Evolutionary conservation across 2,113 vertebrate genomes (phyloP).

Genomic region (Sphaerodactylus townsendi): DNA sequence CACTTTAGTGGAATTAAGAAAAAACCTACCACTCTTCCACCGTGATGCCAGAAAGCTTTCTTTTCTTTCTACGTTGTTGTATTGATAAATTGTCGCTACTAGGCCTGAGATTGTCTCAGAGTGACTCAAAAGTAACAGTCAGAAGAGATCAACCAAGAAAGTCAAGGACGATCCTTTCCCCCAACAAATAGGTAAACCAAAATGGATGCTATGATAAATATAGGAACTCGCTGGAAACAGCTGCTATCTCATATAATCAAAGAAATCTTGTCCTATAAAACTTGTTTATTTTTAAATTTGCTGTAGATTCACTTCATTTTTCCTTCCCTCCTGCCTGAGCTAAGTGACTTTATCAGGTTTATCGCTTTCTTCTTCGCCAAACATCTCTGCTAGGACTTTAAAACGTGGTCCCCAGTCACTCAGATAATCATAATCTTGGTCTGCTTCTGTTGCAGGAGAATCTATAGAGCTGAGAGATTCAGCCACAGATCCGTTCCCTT

Average conservation of each 20-base stretch:
- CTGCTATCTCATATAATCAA: conserved; percentile 58
- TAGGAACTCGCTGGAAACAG: conserved; percentile 69
- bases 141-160: conserved; percentile 44
- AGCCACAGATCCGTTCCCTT: conserved; percentile 90
- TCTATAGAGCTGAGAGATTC: conserved; percentile 96
- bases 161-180: conserved; percentile 59
- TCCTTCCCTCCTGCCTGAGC: conserved; percentile 18
- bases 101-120: conserved; percentile 78
- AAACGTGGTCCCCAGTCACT: conserved; percentile 95
- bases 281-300: conserved; percentile 59
- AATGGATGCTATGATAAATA: conserved; percentile 67
- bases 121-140: conserved; percentile 72
- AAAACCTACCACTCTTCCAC: conserved; percentile 82
- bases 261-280: conserved; percentile 67
- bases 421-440: conserved; percentile 94
- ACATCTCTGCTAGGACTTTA: conserved; percentile 94
- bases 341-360: conserved; percentile 80
- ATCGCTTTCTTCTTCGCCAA: conserved; percentile 85
- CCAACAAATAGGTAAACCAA: conserved; percentile 66
- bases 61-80: conserved; percentile 64
- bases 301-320: conserved; percentile 48
- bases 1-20: conserved; percentile 86
- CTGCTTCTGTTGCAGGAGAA: conserved; percentile 80
- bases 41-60: conserved; percentile 73
- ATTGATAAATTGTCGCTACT: conserved; percentile 67